Evolutionary conservation across 1,140 invertebrate genomes (phyloP), one percentile per base, ranked within the genome.

Genomic region (Hesperophylax magnus): DNA sequence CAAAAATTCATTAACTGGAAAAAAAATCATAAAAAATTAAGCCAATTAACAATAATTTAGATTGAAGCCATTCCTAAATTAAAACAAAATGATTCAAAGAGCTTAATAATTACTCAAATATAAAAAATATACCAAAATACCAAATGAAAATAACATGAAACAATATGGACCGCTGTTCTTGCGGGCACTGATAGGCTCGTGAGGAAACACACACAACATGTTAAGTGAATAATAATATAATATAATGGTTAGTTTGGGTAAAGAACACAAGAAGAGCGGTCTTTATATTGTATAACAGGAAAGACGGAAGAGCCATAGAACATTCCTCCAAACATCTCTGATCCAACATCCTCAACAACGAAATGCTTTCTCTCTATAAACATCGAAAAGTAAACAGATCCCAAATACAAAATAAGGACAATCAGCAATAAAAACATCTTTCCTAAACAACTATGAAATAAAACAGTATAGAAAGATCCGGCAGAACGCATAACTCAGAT

Each of bases 11-110:
- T 47, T 76, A 76, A 58, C 54, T 76, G 72, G 56, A 76, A 76
- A 76, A n/a, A 24, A 76, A 76, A 76, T 60, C 39, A 58, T 58
- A 31, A 77, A 58, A 71, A 77, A 34, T 60, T 74, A 80, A 83
- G 78, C 78, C 71, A 80, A 80, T 80, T 78, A 83, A 82, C 20
- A 75, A 47, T 69, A 77, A 69, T 69, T 65, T 18, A 80, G 76
- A 80, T 54, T 27, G 20, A 83, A 83, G 82, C 82, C 82, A 83
- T 83, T 83, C 82, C 76, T 80, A 83, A 39, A 75, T 75, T 39
- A 79, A 2, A 79, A 72, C 18, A 31, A 80, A 82, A 82, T 77
- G 14, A 71, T 53, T 53, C 18, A 52, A 53, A 76, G 72, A 76
- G 72, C 72, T 76, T 56, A 53, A 54, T 18, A 61, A 3, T 69